phyloP scores from a whole-genome alignment of 2,113 vertebrate genomes.

The Cervus canadensis region DNA sequence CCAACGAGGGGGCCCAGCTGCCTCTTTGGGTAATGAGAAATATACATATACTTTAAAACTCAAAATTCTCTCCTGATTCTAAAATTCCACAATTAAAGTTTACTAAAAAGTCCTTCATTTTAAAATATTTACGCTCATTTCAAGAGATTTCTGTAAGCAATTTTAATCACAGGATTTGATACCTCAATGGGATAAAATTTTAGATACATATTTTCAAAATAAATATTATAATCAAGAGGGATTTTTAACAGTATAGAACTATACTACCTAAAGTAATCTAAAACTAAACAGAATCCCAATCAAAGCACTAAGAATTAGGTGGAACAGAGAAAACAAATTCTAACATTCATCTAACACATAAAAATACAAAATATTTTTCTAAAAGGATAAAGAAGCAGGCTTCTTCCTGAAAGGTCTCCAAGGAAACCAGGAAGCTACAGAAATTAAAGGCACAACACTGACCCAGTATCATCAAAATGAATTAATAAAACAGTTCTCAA shows the following conservation, averaged over 20 bases:
- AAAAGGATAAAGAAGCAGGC: background rate
- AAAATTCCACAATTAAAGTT: background rate
- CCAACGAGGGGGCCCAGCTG: background rate
- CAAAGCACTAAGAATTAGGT: background rate
- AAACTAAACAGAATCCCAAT: background rate
- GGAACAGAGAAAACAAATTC: background rate
- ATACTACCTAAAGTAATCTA: slow-evolving; percentile 3
- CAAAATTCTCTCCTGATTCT: background rate
- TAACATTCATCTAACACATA: background rate
- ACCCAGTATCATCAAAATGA: background rate
- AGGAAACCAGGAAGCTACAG: background rate
- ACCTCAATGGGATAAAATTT: background rate
- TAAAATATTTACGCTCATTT: background rate
- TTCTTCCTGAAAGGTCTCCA: slow-evolving; percentile 6
- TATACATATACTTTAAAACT: background rate
- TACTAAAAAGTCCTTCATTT: background rate
- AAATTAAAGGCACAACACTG: background rate
- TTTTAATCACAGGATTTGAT: slow-evolving; percentile 9
- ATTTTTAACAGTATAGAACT: background rate
- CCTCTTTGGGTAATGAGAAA: background rate
- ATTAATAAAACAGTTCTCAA: background rate
- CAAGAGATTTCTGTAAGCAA: background rate
- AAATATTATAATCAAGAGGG: background rate
- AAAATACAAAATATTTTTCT: background rate
- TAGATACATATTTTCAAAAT: slow-evolving; percentile 12